Percentiles rank a stretch among this genome's conserved stretches.
phyloP scores from a whole-genome alignment of 1,140 invertebrate genomes.

The Calycopis cecrops region DNA sequence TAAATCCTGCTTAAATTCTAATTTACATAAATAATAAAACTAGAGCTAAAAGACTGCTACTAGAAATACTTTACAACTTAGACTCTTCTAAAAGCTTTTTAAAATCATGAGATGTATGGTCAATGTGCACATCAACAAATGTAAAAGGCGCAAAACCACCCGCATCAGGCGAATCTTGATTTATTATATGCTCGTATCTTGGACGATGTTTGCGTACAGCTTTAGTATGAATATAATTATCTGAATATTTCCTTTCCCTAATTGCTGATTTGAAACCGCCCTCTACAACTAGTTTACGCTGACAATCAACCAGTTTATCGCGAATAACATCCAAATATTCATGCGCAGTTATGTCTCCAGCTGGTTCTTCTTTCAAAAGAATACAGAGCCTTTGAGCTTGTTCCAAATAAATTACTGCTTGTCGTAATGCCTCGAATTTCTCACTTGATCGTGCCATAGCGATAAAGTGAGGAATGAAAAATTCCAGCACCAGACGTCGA shows the following conservation, averaged over 20 bases:
- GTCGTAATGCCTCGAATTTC: slow-evolving; percentile 74
- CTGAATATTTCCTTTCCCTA: slow-evolving; percentile 39
- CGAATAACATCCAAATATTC: slow-evolving; percentile 71
- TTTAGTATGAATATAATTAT: slow-evolving; percentile 33
- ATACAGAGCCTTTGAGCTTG: slow-evolving; percentile 81
- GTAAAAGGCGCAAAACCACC: slow-evolving; percentile 42
- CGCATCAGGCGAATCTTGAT: slow-evolving; percentile 50
- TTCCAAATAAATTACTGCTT: slow-evolving; percentile 80
- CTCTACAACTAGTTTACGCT: slow-evolving; percentile 56
- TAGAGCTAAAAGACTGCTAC: no score
- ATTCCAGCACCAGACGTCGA: slow-evolving; percentile 76
- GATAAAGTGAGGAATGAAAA: slow-evolving; percentile 83
- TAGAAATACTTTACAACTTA: slow-evolving; percentile 40
- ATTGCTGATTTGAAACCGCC: slow-evolving; percentile 49
- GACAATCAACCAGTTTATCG: slow-evolving; percentile 60
- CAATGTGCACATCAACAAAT: slow-evolving; percentile 54
- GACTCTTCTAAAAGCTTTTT: slow-evolving; percentile 51
- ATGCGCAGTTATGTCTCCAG: slow-evolving; percentile 64
- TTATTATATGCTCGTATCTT: slow-evolving; percentile 48
- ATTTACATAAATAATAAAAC: no score
- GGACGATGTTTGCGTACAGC: slow-evolving; percentile 44
- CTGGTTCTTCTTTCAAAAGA: slow-evolving; percentile 77
- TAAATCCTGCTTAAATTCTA: no score
- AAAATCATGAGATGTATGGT: slow-evolving; percentile 30
- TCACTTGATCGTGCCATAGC: slow-evolving; percentile 79